Evolutionary conservation across 2,113 vertebrate species (phyloP).

Genomic region (Hypanus sabinus): DNA sequence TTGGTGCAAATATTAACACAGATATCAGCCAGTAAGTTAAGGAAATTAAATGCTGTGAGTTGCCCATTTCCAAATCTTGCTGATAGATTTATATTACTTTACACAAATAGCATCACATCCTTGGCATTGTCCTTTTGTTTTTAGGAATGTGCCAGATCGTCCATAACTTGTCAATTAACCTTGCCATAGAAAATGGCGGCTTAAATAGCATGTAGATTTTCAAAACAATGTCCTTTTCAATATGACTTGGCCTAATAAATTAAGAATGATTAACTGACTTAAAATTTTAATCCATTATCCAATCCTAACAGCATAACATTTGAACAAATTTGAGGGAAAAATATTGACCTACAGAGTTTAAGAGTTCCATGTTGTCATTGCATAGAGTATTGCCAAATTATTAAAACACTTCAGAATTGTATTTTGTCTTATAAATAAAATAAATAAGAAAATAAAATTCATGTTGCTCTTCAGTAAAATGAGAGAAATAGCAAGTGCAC

Average conservation of each 20-base stretch:
- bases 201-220: background rate
- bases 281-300: too few relatives aligned
- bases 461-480: background rate
- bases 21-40: background rate
- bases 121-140: background rate
- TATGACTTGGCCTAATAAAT: constrained; percentile 4
- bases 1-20: background rate
- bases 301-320: background rate
- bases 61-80: background rate
- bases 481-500: background rate
- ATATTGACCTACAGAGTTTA: background rate
- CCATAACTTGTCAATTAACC: background rate
- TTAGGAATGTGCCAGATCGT: background rate
- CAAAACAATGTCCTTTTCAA: too few relatives aligned
- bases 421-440: constrained; percentile 30
- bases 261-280: background rate
- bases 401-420: background rate
- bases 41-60: background rate
- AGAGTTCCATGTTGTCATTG: background rate
- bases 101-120: background rate
- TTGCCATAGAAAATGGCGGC: background rate
- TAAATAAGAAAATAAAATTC: constrained; percentile 27
- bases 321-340: constrained; percentile 19
- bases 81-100: background rate
- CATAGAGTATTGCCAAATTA: background rate